phyloP scores from a whole-genome alignment of 2,113 vertebrate genomes.

The Prietella phreatophila region DNA sequence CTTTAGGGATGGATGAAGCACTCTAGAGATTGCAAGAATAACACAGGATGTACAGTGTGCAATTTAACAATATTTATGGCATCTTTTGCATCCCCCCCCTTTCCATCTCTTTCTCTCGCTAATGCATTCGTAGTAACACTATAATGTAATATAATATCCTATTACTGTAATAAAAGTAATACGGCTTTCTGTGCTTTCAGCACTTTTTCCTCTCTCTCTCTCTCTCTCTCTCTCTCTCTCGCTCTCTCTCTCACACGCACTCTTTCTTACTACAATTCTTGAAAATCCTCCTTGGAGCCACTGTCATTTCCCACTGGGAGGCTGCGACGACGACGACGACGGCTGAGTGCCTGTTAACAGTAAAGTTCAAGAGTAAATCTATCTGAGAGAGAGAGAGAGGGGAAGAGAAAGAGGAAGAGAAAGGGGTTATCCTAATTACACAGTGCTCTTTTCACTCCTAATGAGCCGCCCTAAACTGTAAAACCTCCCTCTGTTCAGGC shows the following conservation, averaged over 20 bases:
- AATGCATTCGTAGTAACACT: background rate
- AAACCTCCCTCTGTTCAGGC: slow-evolving; percentile 20
- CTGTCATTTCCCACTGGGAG: slow-evolving; percentile 47
- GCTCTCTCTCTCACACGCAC: background rate
- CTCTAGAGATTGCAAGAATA: background rate
- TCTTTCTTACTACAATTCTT: background rate
- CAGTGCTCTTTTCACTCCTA: slow-evolving; percentile 43
- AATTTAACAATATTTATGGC: background rate
- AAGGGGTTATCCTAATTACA: slow-evolving; percentile 55
- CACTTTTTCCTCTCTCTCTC: background rate
- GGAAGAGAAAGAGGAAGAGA: background rate
- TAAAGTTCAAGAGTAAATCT: slow-evolving; percentile 56
- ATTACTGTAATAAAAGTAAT: slow-evolving; percentile 13
- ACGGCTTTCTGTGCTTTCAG: background rate
- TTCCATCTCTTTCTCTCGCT: background rate
- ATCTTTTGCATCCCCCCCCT: background rate
- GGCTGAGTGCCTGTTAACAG: slow-evolving; percentile 52
- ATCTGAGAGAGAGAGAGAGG: background rate
- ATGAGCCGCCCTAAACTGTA: slow-evolving; percentile 33
- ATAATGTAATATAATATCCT: background rate
- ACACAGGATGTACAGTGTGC: background rate
- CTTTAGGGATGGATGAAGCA: background rate
- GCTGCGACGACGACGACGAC: background rate
- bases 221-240: background rate
- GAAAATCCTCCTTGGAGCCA: slow-evolving; percentile 32